Evolutionary conservation across 1,140 invertebrate species (phyloP).

Genomic region (Eurosta solidaginis): DNA sequence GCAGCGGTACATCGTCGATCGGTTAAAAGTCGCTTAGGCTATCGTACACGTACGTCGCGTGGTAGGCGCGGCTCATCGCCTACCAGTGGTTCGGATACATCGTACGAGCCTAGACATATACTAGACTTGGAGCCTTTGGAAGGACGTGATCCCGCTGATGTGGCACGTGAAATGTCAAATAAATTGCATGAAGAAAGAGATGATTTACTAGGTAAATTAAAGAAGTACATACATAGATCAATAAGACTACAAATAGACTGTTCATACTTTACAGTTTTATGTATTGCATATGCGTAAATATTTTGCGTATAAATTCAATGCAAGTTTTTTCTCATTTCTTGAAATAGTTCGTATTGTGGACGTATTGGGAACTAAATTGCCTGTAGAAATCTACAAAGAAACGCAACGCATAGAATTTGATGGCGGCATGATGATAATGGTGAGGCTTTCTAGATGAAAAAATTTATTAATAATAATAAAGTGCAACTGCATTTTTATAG

Average conservation of each 20-base stretch:
- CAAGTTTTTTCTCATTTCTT: background rate
- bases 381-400: conserved; percentile 76
- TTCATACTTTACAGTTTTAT: background rate
- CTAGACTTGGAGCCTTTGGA: conserved; percentile 59
- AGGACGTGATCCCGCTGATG: conserved; percentile 62
- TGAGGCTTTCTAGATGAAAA: conserved; percentile 53
- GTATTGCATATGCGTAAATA: background rate
- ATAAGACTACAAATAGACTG: background rate
- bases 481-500: no score
- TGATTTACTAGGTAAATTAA: conserved; percentile 69
- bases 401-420: conserved; percentile 79
- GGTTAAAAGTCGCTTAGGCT: conserved; percentile 37
- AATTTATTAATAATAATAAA: no score
- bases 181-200: conserved; percentile 74
- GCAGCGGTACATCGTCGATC: conserved; percentile 37
- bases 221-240: background rate
- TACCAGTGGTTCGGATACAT: conserved; percentile 49
- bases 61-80: conserved; percentile 45
- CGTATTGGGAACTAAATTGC: conserved; percentile 72
- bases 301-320: background rate
- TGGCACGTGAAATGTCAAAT: conserved; percentile 71
- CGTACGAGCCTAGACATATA: conserved; percentile 53
- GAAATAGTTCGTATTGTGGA: conserved; percentile 72
- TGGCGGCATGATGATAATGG: conserved; percentile 82
- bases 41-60: conserved; percentile 31